Evolutionary conservation across 2,888 invertebrate species (phyloP).

Genomic region (Phengaris arion): DNA sequence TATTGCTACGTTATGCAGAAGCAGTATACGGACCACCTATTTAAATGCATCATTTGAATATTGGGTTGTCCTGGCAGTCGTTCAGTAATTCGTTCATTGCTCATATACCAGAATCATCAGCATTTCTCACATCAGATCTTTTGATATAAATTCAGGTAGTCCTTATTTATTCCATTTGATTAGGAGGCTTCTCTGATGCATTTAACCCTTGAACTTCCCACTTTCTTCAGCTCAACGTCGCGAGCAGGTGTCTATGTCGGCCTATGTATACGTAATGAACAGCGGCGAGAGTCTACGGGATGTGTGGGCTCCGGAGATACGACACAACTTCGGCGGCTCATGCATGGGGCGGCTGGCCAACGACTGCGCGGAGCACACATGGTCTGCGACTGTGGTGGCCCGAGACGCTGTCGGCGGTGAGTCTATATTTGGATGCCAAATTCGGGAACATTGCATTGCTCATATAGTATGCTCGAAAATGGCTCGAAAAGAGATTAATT

Average conservation of each 20-base stretch:
- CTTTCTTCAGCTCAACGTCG: constrained; percentile 47
- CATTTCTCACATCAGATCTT: no score
- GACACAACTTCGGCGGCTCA: constrained; percentile 82
- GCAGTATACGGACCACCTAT: no score
- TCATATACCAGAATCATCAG: no score
- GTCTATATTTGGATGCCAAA: constrained; percentile 14
- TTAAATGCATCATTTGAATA: no score
- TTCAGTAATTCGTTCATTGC: no score
- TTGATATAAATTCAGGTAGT: no score
- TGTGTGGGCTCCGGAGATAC: constrained; percentile 77
- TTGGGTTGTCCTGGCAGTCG: no score
- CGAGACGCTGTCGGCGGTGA: constrained; percentile 83
- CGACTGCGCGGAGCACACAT: constrained; percentile 82
- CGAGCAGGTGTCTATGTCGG: constrained; percentile 63
- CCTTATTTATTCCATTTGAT: no score
- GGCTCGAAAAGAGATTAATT: not conserved
- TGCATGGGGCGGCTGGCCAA: constrained; percentile 77
- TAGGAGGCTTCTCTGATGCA: no score
- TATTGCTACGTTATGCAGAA: no score
- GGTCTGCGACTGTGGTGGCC: constrained; percentile 84
- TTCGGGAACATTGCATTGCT: no score
- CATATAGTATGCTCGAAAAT: not conserved
- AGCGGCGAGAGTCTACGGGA: constrained; percentile 56
- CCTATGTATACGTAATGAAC: constrained; percentile 65
- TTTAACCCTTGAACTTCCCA: no score